Evolutionary conservation across 2,797 vertebrate genomes (phyloP), one percentile per base, ranked within the genome.

Genomic region (Telmatherina bonti): DNA sequence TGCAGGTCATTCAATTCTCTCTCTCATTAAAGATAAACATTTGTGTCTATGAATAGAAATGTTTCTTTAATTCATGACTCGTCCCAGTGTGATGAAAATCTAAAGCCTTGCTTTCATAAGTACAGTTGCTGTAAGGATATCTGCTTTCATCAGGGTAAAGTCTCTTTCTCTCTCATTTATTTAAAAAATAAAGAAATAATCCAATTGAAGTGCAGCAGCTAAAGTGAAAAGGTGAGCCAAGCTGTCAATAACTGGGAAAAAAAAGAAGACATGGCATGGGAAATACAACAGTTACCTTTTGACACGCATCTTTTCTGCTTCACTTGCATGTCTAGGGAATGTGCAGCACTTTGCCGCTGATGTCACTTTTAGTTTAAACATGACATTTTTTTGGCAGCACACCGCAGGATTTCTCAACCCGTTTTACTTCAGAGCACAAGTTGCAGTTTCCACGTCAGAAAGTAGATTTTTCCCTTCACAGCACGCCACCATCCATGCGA

Each of bases 1-100:
- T 88, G 86, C 88, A 88, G 90, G 90, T 91, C 88, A 92, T 90
- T 70, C 76, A 84, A 58, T 58, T 66, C 63, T 59, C 60, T 78
- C 74, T 79, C 58, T 66, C 69, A 57, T 68, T 76, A 79, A 90
- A 76, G 85, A 86, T 84, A 82, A 91, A 87, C 85, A 72, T 81
- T 85, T 78, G 84, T 22, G 78, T 82, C 81, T 85, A 72, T 77
- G 81, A 90, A 85, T 78, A 86, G 68, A 27, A n/a, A 27, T 0
- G 83, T 67, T 61, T 83, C 69, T 86, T 89, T 90, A 88, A 91
- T 91, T 90, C 83, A 91, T 83, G 76, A 79, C 65, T 11, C 51
- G 75, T 70, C 53, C 30, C 20, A 1, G 67, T 53, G 45, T 62
- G 24, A 43, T 70, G 30, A 61, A 76, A 67, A 78, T 56, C 30